Evolutionary conservation across 1,140 invertebrate genomes (phyloP).

Genomic region (Philotrypesis tridentata): DNA sequence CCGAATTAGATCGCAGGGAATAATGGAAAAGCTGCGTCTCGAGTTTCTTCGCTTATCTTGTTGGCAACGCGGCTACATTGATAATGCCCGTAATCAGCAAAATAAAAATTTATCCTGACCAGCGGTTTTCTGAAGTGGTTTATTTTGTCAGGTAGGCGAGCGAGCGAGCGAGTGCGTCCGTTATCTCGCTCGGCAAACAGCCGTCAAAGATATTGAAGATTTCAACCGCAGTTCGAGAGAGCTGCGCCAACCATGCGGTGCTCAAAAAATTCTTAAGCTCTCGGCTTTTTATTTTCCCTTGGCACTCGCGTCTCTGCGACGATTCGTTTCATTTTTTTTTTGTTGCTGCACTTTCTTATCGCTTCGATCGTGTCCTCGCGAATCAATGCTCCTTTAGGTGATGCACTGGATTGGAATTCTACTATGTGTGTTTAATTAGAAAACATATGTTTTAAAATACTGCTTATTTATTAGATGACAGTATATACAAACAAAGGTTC

Average conservation of each 20-base stretch:
- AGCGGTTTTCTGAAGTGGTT: constrained; percentile 67
- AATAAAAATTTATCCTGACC: constrained; percentile 65
- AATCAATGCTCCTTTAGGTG: too few relatives aligned
- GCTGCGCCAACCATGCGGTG: neutral
- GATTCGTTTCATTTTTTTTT: neutral
- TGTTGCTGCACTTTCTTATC: neutral
- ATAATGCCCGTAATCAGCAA: constrained; percentile 64
- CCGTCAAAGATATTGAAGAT: constrained; percentile 65
- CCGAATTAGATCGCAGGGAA: neutral
- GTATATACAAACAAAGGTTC: neutral
- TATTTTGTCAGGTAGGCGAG: constrained; percentile 67
- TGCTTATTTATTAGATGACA: too few relatives aligned
- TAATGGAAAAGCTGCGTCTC: constrained; percentile 9
- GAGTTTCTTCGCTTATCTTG: constrained; percentile 43
- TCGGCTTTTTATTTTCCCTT: constrained; percentile 12
- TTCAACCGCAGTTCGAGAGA: constrained; percentile 44
- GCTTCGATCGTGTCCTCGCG: neutral
- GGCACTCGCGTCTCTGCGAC: neutral
- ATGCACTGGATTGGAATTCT: neutral
- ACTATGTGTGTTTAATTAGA: too few relatives aligned
- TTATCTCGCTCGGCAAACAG: constrained; percentile 68
- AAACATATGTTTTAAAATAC: too few relatives aligned
- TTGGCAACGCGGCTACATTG: constrained; percentile 45
- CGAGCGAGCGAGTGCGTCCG: constrained; percentile 11
- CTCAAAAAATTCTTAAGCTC: neutral